A percentile compares a stretch with the other conserved stretches of the same genome.
These are phyloP conservation scores for Brachionus asplanchnoidis DNA, from an alignment of 1,140 invertebrate species.

Conservation along the genomic window DNA sequence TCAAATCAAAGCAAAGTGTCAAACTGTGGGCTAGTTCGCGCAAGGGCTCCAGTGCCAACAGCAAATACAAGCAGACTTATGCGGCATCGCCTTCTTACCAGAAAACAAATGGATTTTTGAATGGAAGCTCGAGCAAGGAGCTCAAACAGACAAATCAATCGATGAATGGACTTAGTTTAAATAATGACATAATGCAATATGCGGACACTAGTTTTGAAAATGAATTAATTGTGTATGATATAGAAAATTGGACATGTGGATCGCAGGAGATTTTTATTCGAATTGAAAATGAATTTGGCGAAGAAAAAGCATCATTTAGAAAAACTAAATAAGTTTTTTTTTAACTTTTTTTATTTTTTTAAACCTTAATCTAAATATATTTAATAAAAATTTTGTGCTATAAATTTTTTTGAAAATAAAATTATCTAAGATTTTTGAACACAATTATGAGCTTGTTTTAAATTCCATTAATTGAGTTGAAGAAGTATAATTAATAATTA, in stretches of 20 bases:
- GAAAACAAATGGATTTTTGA: background rate
- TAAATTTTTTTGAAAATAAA: background rate
- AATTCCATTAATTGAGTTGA: too few species aligned
- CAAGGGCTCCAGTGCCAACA: background rate
- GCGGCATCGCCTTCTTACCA: background rate
- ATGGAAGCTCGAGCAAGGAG: background rate
- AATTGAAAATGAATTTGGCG: slow-evolving; percentile 40
- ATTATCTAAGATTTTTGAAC: too few species aligned
- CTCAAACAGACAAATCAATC: background rate
- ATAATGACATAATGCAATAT: slow-evolving; percentile 6
- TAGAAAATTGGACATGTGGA: slow-evolving; percentile 41
- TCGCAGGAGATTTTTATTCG: slow-evolving; percentile 41
- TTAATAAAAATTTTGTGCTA: background rate
- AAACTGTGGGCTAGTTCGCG: slow-evolving; percentile 35
- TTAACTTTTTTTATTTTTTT: background rate
- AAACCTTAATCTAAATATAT: slow-evolving; percentile 11
- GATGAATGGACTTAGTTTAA: slow-evolving; percentile 23
- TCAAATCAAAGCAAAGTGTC: slow-evolving; percentile 38
- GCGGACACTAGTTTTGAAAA: slow-evolving; percentile 31
- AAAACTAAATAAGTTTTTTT: slow-evolving; percentile 28
- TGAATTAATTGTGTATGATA: slow-evolving; percentile 38
- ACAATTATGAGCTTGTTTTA: too few species aligned
- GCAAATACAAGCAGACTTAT: background rate
- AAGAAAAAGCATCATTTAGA: slow-evolving; percentile 39
- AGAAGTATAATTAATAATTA: too few species aligned